Conservation (phyloP, 2,888 invertebrate genomes). For the Malachius bipustulatus region DNA sequence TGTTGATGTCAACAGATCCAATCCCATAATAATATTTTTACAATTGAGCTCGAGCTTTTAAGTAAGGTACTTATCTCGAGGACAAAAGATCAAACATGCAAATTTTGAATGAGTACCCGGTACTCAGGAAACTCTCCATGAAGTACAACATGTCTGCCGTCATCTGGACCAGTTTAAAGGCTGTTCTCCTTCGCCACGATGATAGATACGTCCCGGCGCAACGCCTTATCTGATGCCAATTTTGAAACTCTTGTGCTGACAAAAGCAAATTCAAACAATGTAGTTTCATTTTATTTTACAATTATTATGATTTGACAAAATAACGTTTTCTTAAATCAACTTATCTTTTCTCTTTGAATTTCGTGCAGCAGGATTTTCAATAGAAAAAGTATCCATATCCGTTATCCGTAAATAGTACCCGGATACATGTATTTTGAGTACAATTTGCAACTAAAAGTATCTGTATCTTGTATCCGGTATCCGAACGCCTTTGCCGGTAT, state of each 20-base stretch:
- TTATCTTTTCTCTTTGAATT: conserved; percentile 1
- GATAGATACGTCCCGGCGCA: conserved; percentile 13
- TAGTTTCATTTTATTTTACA: background rate
- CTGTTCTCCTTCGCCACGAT: conserved; percentile 12
- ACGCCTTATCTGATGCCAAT: conserved; percentile 14
- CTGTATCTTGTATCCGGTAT: conserved; percentile 3
- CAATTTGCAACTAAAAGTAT: conserved; percentile 2
- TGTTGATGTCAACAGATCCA: conserved; percentile 7
- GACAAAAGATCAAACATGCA: conserved; percentile 5
- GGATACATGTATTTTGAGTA: conserved; percentile 1
- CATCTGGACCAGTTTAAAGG: conserved; percentile 13
- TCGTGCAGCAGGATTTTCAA: background rate
- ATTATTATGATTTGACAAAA: background rate
- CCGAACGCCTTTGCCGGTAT: conserved; percentile 2
- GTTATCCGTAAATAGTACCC: conserved; percentile 1
- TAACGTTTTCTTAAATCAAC: background rate
- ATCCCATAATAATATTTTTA: conserved; percentile 7
- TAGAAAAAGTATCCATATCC: conserved; percentile 1
- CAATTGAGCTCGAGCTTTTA: conserved; percentile 8
- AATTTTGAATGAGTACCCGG: conserved; percentile 12
- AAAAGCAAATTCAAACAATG: conserved; percentile 5
- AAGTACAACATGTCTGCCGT: conserved; percentile 13
- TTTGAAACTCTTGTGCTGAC: conserved; percentile 10
- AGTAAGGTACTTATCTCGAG: conserved; percentile 9
- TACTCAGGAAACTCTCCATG: conserved; percentile 9